phyloP scores from a whole-genome alignment of 1,140 invertebrate genomes.

The Holcopasites calliopsidis region DNA sequence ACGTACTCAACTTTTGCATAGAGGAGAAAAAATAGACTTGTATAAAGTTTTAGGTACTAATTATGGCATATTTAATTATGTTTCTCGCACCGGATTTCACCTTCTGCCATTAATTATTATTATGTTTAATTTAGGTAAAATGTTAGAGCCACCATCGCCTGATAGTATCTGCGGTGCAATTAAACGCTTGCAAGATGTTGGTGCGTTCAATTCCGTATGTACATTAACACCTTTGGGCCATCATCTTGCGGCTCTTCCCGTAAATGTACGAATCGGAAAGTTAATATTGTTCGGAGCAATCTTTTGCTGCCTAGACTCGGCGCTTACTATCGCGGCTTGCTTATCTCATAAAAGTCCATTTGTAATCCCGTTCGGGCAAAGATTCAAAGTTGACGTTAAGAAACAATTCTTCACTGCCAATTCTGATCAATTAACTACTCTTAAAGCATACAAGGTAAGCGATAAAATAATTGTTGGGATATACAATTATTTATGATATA shows the following conservation, averaged over 20 bases:
- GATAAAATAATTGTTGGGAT: neutral
- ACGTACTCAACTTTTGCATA: slow-evolving; percentile 91
- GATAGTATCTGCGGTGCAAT: slow-evolving; percentile 90
- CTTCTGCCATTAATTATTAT: neutral
- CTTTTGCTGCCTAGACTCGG: slow-evolving; percentile 95
- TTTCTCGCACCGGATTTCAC: neutral
- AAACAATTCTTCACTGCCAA: slow-evolving; percentile 85
- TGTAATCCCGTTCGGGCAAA: slow-evolving; percentile 87
- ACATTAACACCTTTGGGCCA: slow-evolving; percentile 93
- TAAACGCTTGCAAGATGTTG: slow-evolving; percentile 88
- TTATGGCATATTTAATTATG: slow-evolving; percentile 48
- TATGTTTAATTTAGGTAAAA: slow-evolving; percentile 75
- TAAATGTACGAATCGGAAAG: slow-evolving; percentile 94
- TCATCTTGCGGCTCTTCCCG: slow-evolving; percentile 92
- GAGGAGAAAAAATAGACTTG: slow-evolving; percentile 83
- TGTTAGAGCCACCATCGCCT: slow-evolving; percentile 90
- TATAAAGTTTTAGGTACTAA: slow-evolving; percentile 83
- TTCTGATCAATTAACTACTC: slow-evolving; percentile 90
- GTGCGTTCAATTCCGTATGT: slow-evolving; percentile 89
- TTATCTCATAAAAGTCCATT: slow-evolving; percentile 93
- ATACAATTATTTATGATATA: neutral
- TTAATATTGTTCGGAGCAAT: slow-evolving; percentile 94
- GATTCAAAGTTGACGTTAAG: slow-evolving; percentile 85
- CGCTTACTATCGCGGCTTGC: slow-evolving; percentile 94
- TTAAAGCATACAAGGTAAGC: slow-evolving; percentile 87